Evolutionary conservation across 2,113 vertebrate genomes (phyloP).

Genomic region (Brachyhypopomus occidentalis): DNA sequence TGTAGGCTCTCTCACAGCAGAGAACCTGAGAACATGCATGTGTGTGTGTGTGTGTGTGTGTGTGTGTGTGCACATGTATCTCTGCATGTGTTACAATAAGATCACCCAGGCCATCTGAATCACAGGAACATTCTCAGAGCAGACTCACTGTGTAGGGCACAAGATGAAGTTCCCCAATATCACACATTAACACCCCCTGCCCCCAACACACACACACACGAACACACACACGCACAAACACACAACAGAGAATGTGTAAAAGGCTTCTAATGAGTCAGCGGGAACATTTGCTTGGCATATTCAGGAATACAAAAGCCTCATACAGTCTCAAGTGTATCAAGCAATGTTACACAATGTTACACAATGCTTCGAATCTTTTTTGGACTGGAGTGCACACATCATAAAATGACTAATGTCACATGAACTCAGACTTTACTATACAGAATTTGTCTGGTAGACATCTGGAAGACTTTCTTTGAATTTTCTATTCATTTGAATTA

Average conservation of each 20-base stretch:
- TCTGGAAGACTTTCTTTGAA: neutral
- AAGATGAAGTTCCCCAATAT: conserved; percentile 18
- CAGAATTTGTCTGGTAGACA: neutral
- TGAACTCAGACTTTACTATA: neutral
- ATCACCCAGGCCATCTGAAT: conserved; percentile 49
- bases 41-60: neutral
- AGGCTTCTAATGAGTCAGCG: conserved; percentile 25
- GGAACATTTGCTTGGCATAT: conserved; percentile 8
- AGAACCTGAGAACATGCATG: neutral
- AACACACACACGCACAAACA: neutral
- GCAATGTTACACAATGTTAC: neutral
- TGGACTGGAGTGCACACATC: neutral
- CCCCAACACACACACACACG: no score
- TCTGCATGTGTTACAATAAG: conserved; percentile 28
- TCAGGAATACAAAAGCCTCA: neutral
- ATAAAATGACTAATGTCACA: neutral
- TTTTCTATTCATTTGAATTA: neutral
- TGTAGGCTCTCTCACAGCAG: neutral
- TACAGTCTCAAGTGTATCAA: neutral
- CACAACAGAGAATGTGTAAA: neutral
- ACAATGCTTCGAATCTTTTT: neutral
- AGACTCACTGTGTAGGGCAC: conserved; percentile 23
- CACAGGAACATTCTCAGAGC: conserved; percentile 41
- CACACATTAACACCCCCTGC: neutral
- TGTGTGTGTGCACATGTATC: neutral